These are phyloP conservation scores for Chinchilla lanigera DNA, from an alignment of 2,113 vertebrate genomes.

Conservation along the genomic window DNA sequence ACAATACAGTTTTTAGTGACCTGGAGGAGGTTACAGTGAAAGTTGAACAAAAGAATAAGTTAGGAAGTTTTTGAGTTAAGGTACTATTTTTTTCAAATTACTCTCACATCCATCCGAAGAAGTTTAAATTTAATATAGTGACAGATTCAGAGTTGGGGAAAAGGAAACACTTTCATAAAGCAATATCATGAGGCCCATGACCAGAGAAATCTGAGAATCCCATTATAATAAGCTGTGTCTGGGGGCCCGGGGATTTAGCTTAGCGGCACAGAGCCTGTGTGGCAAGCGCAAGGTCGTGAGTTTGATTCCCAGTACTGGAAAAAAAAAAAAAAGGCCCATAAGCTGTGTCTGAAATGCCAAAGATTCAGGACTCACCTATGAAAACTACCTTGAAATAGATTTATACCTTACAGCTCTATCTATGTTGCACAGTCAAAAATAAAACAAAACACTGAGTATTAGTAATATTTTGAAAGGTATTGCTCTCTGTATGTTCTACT, in stretches of 20 bases:
- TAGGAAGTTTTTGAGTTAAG: not conserved
- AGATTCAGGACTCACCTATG: not conserved
- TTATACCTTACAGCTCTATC: not conserved
- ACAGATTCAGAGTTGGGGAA: not conserved
- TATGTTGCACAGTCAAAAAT: not conserved
- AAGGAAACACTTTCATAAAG: not conserved
- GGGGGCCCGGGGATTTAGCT: too few relatives aligned
- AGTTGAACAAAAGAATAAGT: not conserved
- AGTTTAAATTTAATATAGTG: not conserved
- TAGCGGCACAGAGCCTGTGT: too few relatives aligned
- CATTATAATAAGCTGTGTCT: not conserved
- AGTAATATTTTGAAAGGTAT: constrained; percentile 33
- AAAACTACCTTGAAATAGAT: constrained; percentile 1
- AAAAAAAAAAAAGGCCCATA: too few relatives aligned
- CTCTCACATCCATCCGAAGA: not conserved
- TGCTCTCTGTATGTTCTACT: not conserved
- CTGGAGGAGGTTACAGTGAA: not conserved
- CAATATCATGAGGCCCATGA: not conserved
- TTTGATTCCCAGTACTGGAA: too few relatives aligned
- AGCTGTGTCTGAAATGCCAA: constrained; percentile 10
- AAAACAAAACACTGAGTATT: not conserved
- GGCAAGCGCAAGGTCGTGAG: too few relatives aligned
- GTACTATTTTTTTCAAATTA: constrained; percentile 23
- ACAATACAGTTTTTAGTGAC: constrained; percentile 17
- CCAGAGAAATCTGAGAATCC: not conserved